Conservation (phyloP, 2,888 invertebrate species). For the Slavum lentiscoides region DNA sequence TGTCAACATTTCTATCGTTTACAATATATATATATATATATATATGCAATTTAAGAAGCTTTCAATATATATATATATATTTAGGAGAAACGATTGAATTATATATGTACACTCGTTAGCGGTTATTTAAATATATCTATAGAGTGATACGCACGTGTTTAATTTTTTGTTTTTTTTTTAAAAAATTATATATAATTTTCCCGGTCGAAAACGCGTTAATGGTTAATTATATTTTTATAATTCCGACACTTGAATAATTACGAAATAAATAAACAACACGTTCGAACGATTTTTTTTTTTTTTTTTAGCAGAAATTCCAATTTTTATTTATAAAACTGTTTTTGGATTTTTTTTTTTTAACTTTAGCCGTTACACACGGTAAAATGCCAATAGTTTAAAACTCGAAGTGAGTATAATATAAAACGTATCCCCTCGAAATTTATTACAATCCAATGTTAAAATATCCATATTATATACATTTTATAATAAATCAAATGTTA, state of each 20-base stretch:
- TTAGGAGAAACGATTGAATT: background rate
- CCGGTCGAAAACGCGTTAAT: background rate
- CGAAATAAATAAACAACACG: background rate
- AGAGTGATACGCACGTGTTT: too few species aligned
- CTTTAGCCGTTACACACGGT: background rate
- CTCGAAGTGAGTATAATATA: background rate
- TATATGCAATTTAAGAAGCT: background rate
- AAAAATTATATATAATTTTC: background rate
- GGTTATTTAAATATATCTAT: background rate
- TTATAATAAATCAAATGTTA: too few species aligned
- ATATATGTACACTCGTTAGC: too few species aligned
- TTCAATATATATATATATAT: background rate
- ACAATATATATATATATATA: constrained; percentile 2
- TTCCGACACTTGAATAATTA: background rate
- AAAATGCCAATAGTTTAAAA: background rate
- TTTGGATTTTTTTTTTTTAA: too few species aligned
- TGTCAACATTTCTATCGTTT: constrained; percentile 19
- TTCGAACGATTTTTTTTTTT: background rate
- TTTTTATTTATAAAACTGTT: too few species aligned
- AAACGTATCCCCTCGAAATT: background rate
- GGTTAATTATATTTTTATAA: background rate
- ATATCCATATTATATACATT: background rate
- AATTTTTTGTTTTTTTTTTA: background rate
- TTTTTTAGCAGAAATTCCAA: background rate
- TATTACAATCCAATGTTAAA: background rate